Base-by-base conservation (phyloP, 2,113 vertebrate genomes). In the Aegithalos caudatus region DNA sequence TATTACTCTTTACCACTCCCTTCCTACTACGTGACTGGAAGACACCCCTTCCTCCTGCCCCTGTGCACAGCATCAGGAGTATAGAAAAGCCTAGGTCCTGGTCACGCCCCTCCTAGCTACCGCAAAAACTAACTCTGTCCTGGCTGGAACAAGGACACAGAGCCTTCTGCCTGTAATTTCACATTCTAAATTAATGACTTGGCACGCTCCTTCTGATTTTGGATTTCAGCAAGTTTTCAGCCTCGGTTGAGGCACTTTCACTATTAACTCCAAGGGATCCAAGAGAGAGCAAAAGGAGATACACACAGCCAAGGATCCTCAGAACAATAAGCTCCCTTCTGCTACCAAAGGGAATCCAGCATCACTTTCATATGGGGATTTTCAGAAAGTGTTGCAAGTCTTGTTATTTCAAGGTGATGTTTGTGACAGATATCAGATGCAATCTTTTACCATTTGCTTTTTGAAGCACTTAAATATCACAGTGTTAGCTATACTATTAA, bases 1-100 rank as follows among this genome's bases (percentile, higher is more conserved):
- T 0, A 1, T 40, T 40, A 48, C 11, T 35, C 29, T n/a, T 12
- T 15, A 23, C 20, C 4, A 2, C 20, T n/a, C 1, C 1, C 29
- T n/a, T 74, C 19, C 50, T 8, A 8, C 24, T 23, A 15, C 23
- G 6, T 19, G 48, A 42, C 19, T 64, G 23, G 40, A 38, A 73
- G 14, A 25, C 9, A 47, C 9, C 19, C 14, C 18, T 54, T 73
- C 18, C 28, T 38, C 12, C 42, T 57, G 50, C 24, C 29, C 24
- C 29, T 57, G 29, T 38, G 18, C 8, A 28, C 1, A 2, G 40
- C 31, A 16, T 38, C 40, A 65, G 35, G 29, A 23, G 19, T n/a
- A 48, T 10, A 57, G 20, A 29, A 85, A 16, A 56, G 35, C 10
- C 18, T n/a, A 47, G 20, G 51, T 85, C 16, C 42, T 28, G n/a